Evolutionary conservation across 2,797 vertebrate genomes (phyloP).

Genomic region (Trachops cirrhosus): DNA sequence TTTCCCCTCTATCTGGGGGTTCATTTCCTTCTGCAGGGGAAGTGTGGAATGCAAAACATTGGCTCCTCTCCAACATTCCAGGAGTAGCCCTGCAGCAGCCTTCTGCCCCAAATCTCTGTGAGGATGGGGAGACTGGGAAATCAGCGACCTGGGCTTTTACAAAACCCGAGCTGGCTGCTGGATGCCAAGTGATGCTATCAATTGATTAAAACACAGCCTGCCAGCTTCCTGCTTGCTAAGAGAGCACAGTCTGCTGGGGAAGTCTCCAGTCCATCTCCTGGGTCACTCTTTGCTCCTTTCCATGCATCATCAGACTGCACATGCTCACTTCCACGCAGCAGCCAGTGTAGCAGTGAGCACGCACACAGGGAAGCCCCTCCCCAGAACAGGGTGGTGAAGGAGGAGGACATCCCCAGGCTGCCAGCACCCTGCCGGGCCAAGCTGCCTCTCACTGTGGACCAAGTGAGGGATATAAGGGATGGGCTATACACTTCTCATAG

Average conservation of each 20-base stretch:
- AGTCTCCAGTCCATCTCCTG: conserved; percentile 76
- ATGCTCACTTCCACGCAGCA: conserved; percentile 21
- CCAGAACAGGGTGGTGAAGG: background rate
- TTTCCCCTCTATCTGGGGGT: background rate
- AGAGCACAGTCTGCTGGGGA: conserved; percentile 65
- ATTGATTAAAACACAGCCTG: conserved; percentile 84
- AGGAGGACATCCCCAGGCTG: background rate
- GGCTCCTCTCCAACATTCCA: conserved; percentile 16
- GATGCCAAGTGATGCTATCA: conserved; percentile 81
- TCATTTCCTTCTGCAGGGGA: conserved; percentile 47
- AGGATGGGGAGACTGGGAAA: conserved; percentile 56
- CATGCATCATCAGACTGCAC: conserved; percentile 37
- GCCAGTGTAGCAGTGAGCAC: background rate
- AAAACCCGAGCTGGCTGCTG: conserved; percentile 66
- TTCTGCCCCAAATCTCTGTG: conserved; percentile 17
- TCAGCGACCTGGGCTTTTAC: conserved; percentile 53
- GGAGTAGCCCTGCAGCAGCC: background rate
- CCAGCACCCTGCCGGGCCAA: background rate
- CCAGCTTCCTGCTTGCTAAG: conserved; percentile 82
- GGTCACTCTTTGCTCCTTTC: conserved; percentile 34
- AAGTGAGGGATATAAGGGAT: background rate
- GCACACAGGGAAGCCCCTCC: background rate
- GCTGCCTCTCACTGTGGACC: background rate
- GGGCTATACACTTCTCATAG: background rate
- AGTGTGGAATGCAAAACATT: background rate